A percentile compares a stretch with the other conserved stretches of the same genome.
phyloP scores from a whole-genome alignment of 2,797 vertebrate species.

The Xenopus petersii region DNA sequence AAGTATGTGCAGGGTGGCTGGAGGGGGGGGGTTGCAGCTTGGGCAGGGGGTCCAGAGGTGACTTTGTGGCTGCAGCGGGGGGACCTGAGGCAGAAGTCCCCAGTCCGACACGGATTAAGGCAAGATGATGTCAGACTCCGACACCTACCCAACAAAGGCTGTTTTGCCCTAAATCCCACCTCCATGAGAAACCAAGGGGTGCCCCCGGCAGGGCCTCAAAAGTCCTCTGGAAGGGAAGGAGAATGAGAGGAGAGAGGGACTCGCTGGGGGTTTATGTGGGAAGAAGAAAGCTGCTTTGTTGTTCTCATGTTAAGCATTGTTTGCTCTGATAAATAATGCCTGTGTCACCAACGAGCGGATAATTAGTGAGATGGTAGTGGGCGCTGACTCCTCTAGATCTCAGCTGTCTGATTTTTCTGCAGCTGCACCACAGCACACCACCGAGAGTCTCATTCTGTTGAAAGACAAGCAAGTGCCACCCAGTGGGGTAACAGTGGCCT shows the following conservation, averaged over 20 bases:
- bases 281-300: not conserved
- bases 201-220: not conserved
- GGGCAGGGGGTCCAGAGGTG: no score
- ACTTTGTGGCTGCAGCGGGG: no score
- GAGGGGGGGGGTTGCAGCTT: no score
- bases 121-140: no score
- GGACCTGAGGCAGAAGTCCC: no score
- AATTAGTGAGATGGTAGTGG: constrained; percentile 27
- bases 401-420: constrained; percentile 32
- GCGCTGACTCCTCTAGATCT: not conserved
- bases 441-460: constrained; percentile 12
- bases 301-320: constrained; percentile 8
- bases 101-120: no score
- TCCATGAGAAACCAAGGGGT: not conserved
- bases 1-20: no score
- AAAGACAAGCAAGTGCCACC: constrained; percentile 22
- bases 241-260: not conserved
- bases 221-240: not conserved
- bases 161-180: no score
- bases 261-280: not conserved
- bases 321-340: constrained; percentile 36
- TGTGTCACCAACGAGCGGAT: constrained; percentile 25
- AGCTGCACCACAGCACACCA: not conserved
- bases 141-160: no score
- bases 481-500: not conserved